phyloP scores from a whole-genome alignment of 2,888 invertebrate species.

The Himalopsyche kuldschensis region DNA sequence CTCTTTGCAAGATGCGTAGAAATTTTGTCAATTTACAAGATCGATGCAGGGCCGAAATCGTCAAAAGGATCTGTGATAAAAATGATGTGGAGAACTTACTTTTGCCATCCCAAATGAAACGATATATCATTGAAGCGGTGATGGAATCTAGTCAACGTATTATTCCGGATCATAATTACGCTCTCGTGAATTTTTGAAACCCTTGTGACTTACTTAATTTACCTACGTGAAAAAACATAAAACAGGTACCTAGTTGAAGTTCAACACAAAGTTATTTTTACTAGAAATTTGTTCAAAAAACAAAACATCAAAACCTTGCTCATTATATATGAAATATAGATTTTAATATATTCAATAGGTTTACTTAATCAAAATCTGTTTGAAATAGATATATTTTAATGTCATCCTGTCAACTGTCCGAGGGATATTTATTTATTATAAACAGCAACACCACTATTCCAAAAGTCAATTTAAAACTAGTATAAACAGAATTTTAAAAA shows the following conservation, averaged over 20 bases:
- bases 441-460: too few species aligned
- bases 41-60: constrained; percentile 65
- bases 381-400: too few species aligned
- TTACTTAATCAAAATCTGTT: background rate
- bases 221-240: background rate
- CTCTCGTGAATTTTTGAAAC: background rate
- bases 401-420: too few species aligned
- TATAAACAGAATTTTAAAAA: too few species aligned
- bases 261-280: too few species aligned
- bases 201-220: background rate
- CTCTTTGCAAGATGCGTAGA: constrained; percentile 60
- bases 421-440: too few species aligned
- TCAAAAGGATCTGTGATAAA: constrained; percentile 56
- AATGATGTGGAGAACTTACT: constrained; percentile 59
- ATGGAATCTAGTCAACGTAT: constrained; percentile 43
- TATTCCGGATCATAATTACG: constrained; percentile 3
- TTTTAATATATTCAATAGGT: background rate
- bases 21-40: constrained; percentile 71
- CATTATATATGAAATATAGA: background rate
- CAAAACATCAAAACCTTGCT: background rate
- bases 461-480: too few species aligned
- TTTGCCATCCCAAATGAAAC: constrained; percentile 61
- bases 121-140: constrained; percentile 61
- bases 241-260: background rate
- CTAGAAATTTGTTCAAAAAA: background rate